phyloP scores from a whole-genome alignment of 2,888 invertebrate genomes.

The Drosophila prolongata region DNA sequence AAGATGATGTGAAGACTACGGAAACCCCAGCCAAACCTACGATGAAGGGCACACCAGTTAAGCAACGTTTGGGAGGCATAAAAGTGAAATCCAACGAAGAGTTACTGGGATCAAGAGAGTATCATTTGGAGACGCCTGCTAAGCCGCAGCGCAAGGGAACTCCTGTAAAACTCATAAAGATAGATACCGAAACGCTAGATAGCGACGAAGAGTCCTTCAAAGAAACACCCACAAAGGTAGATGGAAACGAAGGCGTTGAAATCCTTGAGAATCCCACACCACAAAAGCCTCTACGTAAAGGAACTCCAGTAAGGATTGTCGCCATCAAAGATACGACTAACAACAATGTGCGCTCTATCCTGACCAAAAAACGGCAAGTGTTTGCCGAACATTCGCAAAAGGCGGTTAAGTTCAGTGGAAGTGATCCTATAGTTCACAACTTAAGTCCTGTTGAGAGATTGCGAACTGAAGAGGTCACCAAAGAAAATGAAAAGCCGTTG shows the following conservation, averaged over 20 bases:
- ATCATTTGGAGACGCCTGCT: background rate
- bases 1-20: background rate
- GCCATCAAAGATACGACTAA: conserved; percentile 4
- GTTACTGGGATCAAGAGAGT: background rate
- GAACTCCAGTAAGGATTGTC: conserved; percentile 41
- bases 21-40: conserved; percentile 17
- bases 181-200: background rate
- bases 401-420: conserved; percentile 73
- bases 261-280: conserved; percentile 10
- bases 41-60: conserved; percentile 40
- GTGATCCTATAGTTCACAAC: conserved; percentile 61
- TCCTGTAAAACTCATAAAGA: conserved; percentile 15
- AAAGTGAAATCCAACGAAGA: conserved; percentile 19
- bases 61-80: background rate
- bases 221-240: conserved; percentile 4
- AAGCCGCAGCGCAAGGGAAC: conserved; percentile 46
- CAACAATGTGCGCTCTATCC: conserved; percentile 56
- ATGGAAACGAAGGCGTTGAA: background rate
- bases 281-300: conserved; percentile 36
- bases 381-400: conserved; percentile 70
- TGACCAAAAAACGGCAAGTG: conserved; percentile 60
- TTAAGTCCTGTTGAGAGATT: conserved; percentile 41
- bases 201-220: background rate
- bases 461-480: conserved; percentile 9
- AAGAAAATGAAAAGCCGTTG: conserved; percentile 53